A percentile compares a stretch with the other conserved stretches of the same genome.
Evolutionary conservation across 2,113 vertebrate genomes (phyloP).

Genomic region (Athene cunicularia): DNA sequence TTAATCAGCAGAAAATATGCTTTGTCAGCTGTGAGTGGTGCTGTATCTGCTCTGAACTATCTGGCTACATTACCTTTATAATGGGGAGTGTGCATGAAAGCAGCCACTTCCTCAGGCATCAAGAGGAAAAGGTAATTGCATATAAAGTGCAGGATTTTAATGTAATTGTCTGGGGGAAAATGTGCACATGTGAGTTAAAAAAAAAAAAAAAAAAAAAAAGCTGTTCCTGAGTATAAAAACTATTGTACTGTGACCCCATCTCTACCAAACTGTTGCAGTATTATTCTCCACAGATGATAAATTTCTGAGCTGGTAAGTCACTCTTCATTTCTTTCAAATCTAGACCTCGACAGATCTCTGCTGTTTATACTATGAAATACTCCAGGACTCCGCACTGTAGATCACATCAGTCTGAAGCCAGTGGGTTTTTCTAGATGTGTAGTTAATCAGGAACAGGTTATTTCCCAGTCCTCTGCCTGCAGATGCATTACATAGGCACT

Average conservation of each 20-base stretch:
- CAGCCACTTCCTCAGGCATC: not conserved
- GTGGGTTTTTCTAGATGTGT: not conserved
- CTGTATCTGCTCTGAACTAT: not conserved
- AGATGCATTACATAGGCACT: not conserved
- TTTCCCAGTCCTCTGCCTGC: slow-evolving; percentile 5
- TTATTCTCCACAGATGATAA: not conserved
- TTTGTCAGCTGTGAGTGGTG: not conserved
- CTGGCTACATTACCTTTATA: not conserved
- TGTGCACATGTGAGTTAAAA: not conserved
- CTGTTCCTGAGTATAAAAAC: not conserved
- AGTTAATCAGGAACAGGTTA: slow-evolving; percentile 1
- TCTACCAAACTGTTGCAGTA: not conserved
- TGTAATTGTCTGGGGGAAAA: not conserved
- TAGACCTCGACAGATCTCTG: slow-evolving; percentile 50
- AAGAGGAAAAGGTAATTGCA: too few species aligned
- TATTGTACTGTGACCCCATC: not conserved
- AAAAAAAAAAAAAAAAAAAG: not conserved
- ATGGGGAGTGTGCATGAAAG: not conserved
- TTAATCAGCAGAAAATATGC: not conserved
- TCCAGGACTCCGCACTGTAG: not conserved
- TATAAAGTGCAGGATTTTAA: not conserved
- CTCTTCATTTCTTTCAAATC: slow-evolving; percentile 27
- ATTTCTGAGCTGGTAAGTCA: slow-evolving; percentile 7
- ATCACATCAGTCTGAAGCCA: not conserved
- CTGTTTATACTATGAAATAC: not conserved